Evolutionary conservation across 2,797 vertebrate species (phyloP).

Genomic region (Corythornis leucogaster): DNA sequence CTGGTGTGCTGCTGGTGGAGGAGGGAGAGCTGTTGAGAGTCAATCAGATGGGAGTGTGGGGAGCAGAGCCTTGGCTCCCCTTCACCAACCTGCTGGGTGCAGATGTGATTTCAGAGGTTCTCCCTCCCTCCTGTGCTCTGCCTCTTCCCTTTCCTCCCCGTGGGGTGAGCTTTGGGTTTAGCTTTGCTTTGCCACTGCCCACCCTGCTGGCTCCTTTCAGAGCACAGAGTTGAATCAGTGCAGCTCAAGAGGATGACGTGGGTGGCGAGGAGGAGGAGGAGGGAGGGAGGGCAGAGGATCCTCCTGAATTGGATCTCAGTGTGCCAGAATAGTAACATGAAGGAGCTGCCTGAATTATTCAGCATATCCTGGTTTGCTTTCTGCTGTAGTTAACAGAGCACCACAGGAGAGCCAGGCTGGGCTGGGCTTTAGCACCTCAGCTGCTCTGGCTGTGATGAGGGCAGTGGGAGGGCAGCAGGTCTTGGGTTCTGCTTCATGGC

Average conservation of each 20-base stretch:
- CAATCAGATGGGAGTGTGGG: fast-evolving
- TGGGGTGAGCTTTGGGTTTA: neutral
- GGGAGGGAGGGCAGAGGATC: neutral
- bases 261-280: neutral
- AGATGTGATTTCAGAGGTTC: neutral
- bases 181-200: neutral
- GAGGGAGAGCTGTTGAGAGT: neutral
- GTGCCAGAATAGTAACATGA: neutral
- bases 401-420: neutral
- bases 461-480: neutral
- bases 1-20: neutral
- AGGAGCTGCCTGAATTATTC: neutral
- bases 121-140: neutral
- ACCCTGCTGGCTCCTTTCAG: neutral
- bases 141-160: neutral
- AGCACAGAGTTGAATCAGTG: neutral
- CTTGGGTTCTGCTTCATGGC: no score
- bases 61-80: neutral
- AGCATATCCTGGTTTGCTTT: neutral
- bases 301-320: neutral
- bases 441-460: neutral
- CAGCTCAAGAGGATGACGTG: neutral
- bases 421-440: neutral
- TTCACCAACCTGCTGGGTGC: neutral
- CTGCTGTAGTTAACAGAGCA: neutral